Base-by-base conservation (phyloP, 2,113 vertebrate genomes). In the Recurvirostra avosetta region DNA sequence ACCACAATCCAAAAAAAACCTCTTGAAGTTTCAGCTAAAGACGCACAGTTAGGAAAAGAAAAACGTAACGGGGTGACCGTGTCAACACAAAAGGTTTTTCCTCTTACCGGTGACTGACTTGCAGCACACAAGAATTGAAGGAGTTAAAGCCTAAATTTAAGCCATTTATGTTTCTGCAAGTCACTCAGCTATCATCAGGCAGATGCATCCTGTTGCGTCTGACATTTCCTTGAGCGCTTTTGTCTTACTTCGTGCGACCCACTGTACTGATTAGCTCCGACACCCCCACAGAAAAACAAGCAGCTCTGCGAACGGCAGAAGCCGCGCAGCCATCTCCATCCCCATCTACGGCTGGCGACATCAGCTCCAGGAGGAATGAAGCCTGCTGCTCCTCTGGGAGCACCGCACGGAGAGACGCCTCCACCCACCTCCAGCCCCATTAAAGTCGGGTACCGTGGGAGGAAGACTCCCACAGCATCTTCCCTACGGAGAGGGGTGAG, bases 91-190 rank as follows among this genome's bases (percentile, higher is more conserved):
- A 61, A 45, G 19, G 19, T 41, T 65, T 43, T 26, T 19, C 65
- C 61, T 78, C 65, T 38, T 27, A 72, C 8, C 27, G 43, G 41
- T n/a, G 34, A 67, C 17, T 68, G 62, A 75, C 62, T 72, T 23
- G 66, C 23, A 92, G 62, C 36, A 72, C 36, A 36, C 9, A 43
- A 72, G 38, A 91, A 75, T 2, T 52, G 52, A 71, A 91, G 29
- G 76, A 68, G 34, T 90, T 87, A 92, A 94, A 73, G 43, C n/a
- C 56, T 85, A 91, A 91, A 94, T 92, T 94, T 84, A 92, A 85
- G 84, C 61, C 65, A 78, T 87, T 91, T 81, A 56, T 55, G 66
- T 20, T 95, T 90, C 11, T 90, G 80, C 89, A 91, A 90, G 83
- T 95, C 92, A 92, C 92, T 92, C 76, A 72, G 75, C 72, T 70